Evolutionary conservation across 1,140 invertebrate species (phyloP).

Genomic region (Yoshiicerus persimilis): DNA sequence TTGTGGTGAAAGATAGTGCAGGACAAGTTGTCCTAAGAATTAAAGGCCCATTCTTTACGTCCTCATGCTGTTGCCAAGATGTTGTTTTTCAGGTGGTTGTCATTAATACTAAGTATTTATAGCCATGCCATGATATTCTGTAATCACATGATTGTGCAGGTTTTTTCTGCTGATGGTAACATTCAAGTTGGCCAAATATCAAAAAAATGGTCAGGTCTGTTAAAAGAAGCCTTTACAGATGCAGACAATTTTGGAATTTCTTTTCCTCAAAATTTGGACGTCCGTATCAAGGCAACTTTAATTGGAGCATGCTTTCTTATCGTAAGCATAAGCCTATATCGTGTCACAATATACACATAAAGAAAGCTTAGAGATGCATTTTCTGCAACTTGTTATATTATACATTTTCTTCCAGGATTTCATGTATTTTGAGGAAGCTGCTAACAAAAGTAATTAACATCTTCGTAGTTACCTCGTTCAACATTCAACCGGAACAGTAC

Average conservation of each 20-base stretch:
- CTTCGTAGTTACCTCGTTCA: too few species aligned
- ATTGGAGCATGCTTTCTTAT: conserved; percentile 62
- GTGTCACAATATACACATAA: background rate
- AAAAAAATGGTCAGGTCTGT: conserved; percentile 73
- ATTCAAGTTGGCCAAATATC: conserved; percentile 71
- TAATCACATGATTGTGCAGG: background rate
- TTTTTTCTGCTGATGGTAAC: conserved; percentile 61
- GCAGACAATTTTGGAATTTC: conserved; percentile 74
- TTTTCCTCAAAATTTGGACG: conserved; percentile 77
- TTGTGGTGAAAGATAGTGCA: conserved; percentile 72
- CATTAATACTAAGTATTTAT: too few species aligned
- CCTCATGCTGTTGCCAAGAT: conserved; percentile 70
- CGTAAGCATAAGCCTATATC: background rate
- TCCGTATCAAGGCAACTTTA: conserved; percentile 75
- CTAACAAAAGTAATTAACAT: too few species aligned
- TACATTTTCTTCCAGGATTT: background rate
- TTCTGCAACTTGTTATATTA: too few species aligned
- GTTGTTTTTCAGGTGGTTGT: conserved; percentile 60
- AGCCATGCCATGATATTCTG: background rate
- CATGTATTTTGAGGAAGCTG: background rate
- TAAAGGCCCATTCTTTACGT: conserved; percentile 80
- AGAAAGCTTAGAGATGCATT: too few species aligned
- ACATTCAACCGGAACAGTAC: too few species aligned
- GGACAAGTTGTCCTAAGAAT: conserved; percentile 77
- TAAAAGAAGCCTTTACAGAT: conserved; percentile 71